These are phyloP conservation scores for Drosophila prostipennis DNA, from an alignment of 2,888 invertebrate genomes.

Conservation along the genomic window DNA sequence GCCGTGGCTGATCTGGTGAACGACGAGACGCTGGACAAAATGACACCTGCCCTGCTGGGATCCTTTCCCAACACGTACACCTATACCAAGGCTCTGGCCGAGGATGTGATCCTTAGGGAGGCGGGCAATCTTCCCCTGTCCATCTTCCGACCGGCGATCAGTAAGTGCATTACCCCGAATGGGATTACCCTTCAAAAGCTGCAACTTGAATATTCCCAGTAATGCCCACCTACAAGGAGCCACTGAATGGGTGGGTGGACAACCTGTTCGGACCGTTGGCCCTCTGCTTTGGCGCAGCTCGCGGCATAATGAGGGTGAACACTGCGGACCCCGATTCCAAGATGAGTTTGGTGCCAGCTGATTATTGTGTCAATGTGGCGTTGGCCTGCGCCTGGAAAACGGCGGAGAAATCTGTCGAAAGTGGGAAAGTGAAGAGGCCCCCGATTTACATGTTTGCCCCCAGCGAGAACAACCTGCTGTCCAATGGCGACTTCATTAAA, in stretches of 20 bases:
- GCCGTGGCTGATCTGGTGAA: conserved; percentile 76
- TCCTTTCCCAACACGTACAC: conserved; percentile 89
- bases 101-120: conserved; percentile 86
- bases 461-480: conserved; percentile 90
- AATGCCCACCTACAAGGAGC: conserved; percentile 84
- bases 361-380: conserved; percentile 84
- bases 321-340: conserved; percentile 70
- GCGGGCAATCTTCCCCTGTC: conserved; percentile 87
- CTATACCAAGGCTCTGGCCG: conserved; percentile 89
- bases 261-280: conserved; percentile 87
- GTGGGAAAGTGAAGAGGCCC: not conserved
- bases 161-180: conserved; percentile 73
- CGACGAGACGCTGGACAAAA: conserved; percentile 78
- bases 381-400: conserved; percentile 84
- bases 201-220: conserved; percentile 22
- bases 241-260: conserved; percentile 88
- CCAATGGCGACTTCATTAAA: conserved; percentile 89
- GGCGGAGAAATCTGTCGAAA: not conserved
- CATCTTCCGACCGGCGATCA: conserved; percentile 89
- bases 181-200: not conserved
- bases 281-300: conserved; percentile 85
- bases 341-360: conserved; percentile 84
- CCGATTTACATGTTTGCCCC: conserved; percentile 92
- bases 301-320: conserved; percentile 86
- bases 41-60: conserved; percentile 69